phyloP scores from a whole-genome alignment of 2,888 invertebrate species.

The Andrena haemorrhoa region DNA sequence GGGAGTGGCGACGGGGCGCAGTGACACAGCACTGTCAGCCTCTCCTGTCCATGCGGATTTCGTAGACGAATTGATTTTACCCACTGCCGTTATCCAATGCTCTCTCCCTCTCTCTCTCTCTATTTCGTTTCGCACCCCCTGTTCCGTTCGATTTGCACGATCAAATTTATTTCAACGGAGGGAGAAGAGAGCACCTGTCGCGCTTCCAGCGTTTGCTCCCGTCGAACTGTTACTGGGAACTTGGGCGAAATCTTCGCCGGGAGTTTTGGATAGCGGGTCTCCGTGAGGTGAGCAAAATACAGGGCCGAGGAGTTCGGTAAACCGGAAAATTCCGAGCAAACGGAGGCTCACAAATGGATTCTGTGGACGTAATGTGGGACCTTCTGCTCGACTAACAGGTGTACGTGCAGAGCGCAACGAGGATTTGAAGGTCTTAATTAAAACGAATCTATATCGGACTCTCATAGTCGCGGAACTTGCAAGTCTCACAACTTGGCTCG shows the following conservation, averaged over 20 bases:
- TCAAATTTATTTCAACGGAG: constrained; percentile 35
- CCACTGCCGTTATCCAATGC: constrained; percentile 7
- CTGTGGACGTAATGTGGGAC: too few relatives aligned
- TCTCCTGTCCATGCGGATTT: constrained; percentile 5
- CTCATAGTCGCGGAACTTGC: not conserved
- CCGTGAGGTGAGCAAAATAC: not conserved
- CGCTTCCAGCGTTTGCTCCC: constrained; percentile 18
- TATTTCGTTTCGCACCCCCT: constrained; percentile 14
- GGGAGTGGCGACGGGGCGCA: constrained; percentile 26
- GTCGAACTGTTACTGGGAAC: constrained; percentile 18
- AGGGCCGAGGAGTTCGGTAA: too few relatives aligned
- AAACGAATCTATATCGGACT: constrained; percentile 4
- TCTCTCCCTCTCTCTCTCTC: not conserved
- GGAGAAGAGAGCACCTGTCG: constrained; percentile 14
- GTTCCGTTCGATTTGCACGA: constrained; percentile 35
- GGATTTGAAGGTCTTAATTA: not conserved
- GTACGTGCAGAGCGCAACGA: not conserved
- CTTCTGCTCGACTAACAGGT: too few relatives aligned
- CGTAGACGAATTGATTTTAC: constrained; percentile 29
- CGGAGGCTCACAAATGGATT: too few relatives aligned
- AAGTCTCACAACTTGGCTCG: constrained; percentile 5
- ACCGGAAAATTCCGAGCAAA: too few relatives aligned
- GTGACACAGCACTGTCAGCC: constrained; percentile 25
- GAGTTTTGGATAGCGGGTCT: not conserved
- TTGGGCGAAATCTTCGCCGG: constrained; percentile 9